A percentile compares a stretch with the other conserved stretches of the same genome.
Evolutionary conservation across 2,113 vertebrate species (phyloP).

Genomic region (Prietella phreatophila): DNA sequence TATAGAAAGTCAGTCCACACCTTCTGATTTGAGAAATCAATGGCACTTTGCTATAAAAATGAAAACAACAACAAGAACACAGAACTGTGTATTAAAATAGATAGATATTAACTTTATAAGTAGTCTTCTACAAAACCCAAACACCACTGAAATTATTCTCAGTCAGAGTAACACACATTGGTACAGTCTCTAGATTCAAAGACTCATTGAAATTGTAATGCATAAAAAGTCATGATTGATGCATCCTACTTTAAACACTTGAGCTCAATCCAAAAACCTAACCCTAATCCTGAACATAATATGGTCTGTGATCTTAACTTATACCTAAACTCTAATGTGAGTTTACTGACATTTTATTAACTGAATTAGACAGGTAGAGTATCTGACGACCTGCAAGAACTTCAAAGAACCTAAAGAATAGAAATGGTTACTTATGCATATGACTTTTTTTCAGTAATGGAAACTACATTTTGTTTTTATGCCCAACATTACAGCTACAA

Average conservation of each 20-base stretch:
- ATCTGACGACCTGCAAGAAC: neutral
- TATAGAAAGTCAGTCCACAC: neutral
- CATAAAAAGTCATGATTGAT: neutral
- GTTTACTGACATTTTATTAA: neutral
- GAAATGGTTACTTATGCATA: neutral
- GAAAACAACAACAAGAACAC: neutral
- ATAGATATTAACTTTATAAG: neutral
- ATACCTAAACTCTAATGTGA: neutral
- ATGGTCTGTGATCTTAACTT: neutral
- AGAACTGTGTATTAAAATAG: neutral
- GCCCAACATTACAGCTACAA: slow-evolving; percentile 16
- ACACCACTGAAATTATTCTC: neutral
- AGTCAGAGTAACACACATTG: neutral
- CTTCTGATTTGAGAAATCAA: neutral
- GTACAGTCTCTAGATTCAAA: neutral
- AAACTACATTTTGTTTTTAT: slow-evolving; percentile 6
- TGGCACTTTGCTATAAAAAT: neutral
- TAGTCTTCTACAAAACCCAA: neutral
- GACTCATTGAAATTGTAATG: neutral
- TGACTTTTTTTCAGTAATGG: neutral
- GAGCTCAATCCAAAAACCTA: neutral
- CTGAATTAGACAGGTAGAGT: neutral
- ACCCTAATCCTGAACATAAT: neutral
- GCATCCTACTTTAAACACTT: neutral
- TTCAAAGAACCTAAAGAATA: too few species aligned